Evolutionary conservation across 1,140 invertebrate genomes (phyloP), one percentile per base, ranked within the genome.

Genomic region (Drosophila funebris): DNA sequence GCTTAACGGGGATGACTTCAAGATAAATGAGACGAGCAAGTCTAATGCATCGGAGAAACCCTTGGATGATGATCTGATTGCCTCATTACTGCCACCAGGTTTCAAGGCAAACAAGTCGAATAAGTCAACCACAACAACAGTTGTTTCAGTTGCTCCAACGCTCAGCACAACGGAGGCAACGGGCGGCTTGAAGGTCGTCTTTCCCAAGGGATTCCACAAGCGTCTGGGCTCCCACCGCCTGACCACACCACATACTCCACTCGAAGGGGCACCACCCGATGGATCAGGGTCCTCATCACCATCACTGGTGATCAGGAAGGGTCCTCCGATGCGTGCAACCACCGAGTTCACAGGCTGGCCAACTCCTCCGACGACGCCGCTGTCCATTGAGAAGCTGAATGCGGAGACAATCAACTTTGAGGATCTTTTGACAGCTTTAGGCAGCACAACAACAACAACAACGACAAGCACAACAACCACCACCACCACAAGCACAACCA

Each of bases 311-410:
- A 96, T 96, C 73, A 94, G 95, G 56, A 96, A 96, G 91, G 96
- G 96, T 68, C 96, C 96, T 94, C 96, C 96, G 0, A 94, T 94
- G 7, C 96, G 97, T 91, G 95, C 95, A 44, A 96, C 96, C 11
- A 97, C 96, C 1, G 96, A 96, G 90, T 97, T 97, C 79, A 97
- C 96, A 7, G 96, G 96, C 13, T 97, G 96, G 96, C 96, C 96
- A 8, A 96, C 96, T 4, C 94, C 95, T 3, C 95, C 96, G 0
- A 97, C 96, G 0, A 97, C 96, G 0, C 96, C 96, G 4, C 95
- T 97, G 48, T 96, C 96, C 0, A 96, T 96, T 39, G 96, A 96
- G 84, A 96, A 96, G 89, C 91, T 97, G 0, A 85, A 96, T 37
- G 95, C 96, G 82, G 95, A 96, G 29, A 93, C 94, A 13, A 92